A percentile compares a stretch with the other conserved stretches of the same genome.
These are phyloP conservation scores for Dunckerocampus dactyliophorus DNA, from an alignment of 2,113 vertebrate species.

Conservation along the genomic window DNA sequence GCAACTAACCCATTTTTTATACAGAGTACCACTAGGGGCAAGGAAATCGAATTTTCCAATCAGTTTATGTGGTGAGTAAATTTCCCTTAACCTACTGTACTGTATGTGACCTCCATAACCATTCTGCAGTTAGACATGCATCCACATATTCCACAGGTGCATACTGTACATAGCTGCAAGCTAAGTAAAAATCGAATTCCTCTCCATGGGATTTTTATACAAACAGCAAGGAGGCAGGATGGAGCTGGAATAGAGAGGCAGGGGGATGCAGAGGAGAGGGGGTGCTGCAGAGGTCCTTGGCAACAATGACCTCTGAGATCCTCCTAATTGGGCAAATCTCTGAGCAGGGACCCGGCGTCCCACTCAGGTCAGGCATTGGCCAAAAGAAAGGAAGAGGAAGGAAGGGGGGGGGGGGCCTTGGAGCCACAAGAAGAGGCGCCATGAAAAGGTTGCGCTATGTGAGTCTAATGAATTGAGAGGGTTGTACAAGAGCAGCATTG, in stretches of 20 bases:
- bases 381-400: slow-evolving; percentile 13
- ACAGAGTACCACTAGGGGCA: too few species aligned
- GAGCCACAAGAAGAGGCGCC: slow-evolving; percentile 37
- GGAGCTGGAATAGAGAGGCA: slow-evolving; percentile 13
- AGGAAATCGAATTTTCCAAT: too few species aligned
- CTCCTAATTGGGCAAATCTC: slow-evolving; percentile 65
- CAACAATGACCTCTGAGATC: slow-evolving; percentile 45
- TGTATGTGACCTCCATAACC: neutral
- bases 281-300: slow-evolving; percentile 19
- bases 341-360: slow-evolving; percentile 28
- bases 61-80: neutral
- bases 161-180: slow-evolving; percentile 8
- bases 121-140: slow-evolving; percentile 11
- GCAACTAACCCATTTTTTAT: too few species aligned
- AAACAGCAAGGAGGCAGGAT: slow-evolving; percentile 23
- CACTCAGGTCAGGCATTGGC: slow-evolving; percentile 39
- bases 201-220: neutral
- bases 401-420: slow-evolving; percentile 28
- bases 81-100: neutral
- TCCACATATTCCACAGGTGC: neutral
- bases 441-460: slow-evolving; percentile 58
- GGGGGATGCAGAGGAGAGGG: slow-evolving; percentile 13
- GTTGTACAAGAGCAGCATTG: slow-evolving; percentile 44
- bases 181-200: slow-evolving; percentile 9
- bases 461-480: slow-evolving; percentile 59